Percentiles rank a stretch among this genome's conserved stretches.
Evolutionary conservation across 2,797 vertebrate genomes (phyloP).

Genomic region (Ispidina lecontei): DNA sequence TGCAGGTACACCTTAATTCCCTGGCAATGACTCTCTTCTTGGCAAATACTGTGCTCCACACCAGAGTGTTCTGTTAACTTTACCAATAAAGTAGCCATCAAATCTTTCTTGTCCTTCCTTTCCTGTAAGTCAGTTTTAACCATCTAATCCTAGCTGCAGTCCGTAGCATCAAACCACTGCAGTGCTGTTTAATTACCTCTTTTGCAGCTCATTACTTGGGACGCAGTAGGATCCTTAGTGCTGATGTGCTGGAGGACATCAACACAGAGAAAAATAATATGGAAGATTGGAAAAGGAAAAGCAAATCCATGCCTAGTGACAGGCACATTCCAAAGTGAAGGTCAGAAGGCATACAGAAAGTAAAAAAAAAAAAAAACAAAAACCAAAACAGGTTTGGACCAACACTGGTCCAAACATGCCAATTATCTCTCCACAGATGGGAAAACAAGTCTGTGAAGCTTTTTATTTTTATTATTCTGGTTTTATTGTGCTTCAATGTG

Average conservation of each 20-base stretch:
- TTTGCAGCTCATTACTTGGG: neutral
- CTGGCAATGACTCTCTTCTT: neutral
- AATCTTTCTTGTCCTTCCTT: neutral
- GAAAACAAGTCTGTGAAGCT: neutral
- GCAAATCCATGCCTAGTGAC: neutral
- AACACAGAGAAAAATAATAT: neutral
- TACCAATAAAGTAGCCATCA: neutral
- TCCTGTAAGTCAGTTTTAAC: neutral
- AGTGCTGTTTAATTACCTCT: neutral
- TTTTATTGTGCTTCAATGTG: neutral
- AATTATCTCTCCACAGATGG: neutral
- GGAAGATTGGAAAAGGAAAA: neutral
- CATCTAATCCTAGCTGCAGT: neutral
- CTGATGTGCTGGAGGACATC: neutral
- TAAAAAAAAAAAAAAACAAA: neutral
- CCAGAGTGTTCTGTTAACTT: neutral
- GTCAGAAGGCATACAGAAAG: neutral
- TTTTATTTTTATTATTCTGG: neutral
- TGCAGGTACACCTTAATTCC: neutral
- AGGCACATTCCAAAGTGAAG: neutral
- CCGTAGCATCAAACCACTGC: neutral
- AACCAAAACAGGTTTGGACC: neutral
- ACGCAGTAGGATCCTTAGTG: neutral
- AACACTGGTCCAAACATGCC: neutral
- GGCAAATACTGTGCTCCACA: neutral